Base-by-base conservation (phyloP, 2,888 invertebrate genomes). In the Rhabditoides inermis region DNA sequence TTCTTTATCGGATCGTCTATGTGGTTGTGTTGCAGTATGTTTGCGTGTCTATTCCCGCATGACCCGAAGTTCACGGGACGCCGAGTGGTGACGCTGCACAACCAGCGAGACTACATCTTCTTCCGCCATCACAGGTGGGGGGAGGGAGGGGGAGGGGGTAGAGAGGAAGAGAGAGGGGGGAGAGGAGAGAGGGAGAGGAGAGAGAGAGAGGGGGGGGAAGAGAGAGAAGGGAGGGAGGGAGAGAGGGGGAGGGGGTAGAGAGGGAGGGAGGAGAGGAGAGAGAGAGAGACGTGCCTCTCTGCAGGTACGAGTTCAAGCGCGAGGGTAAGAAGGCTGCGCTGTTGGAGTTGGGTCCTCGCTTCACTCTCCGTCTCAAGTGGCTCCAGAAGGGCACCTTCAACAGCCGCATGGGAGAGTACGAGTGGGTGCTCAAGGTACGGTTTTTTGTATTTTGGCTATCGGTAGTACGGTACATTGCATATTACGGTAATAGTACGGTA, bases 51-150 rank as follows among this genome's bases (percentile, higher is more conserved):
- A 37, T 98, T 95, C 78, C 92, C 94, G 78, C 90, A 90, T 78
- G 86, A 89, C 78, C 95, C 98, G 0, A 86, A 98, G 78, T 99
- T 92, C 79, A 84, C 84, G 61, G 95, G 95, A 0, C 83, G 91
- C 3, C 83, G 94, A 58, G 90, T 86, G 0, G 90, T 91, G 58
- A 94, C 95, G 28, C 94, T 99, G 78, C 98, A 99, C 79, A 98
- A 99, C 81, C 98, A 99, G 78, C 82, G 98, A 55, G 98, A 99
- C 81, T 98, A 88, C 77, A 89, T 98, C 69, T 98, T 99, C 81
- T 94, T 99, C 77, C 84, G 98, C 53, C 94, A 98, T 79, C 94
- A 98, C 79, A 84, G 91, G 85, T 88, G 72, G 23, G 39, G n/a
- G n/a, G n/a, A n/a, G n/a, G n/a, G n/a, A n/a, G n/a, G n/a, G n/a